Percentiles rank a stretch among this genome's conserved stretches.
phyloP scores from a whole-genome alignment of 2,113 vertebrate genomes.

The Mormyrus lacerda region DNA sequence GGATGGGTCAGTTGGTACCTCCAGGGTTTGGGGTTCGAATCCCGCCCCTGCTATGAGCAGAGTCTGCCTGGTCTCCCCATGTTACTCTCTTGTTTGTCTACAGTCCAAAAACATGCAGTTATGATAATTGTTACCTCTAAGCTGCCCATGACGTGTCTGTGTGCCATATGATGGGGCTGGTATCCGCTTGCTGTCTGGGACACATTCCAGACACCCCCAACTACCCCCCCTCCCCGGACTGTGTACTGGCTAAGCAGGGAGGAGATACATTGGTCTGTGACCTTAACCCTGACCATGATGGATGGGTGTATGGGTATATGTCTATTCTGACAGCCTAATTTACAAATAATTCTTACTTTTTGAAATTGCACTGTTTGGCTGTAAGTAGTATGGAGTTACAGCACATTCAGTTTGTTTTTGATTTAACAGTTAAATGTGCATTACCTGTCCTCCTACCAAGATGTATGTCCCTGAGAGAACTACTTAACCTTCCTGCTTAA shows the following conservation, averaged over 20 bases:
- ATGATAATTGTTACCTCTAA: not conserved
- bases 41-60: not conserved
- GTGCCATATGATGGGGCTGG: not conserved
- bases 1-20: not conserved
- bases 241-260: not conserved
- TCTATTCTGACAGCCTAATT: not conserved
- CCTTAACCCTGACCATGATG: not conserved
- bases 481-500: constrained; percentile 1
- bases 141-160: not conserved
- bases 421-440: not conserved
- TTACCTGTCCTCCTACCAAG: not conserved
- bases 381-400: not conserved
- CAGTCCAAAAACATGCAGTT: not conserved
- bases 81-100: too few species aligned
- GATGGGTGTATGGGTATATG: not conserved
- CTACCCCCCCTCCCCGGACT: not conserved
- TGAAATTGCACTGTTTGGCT: not conserved
- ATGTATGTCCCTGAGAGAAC: not conserved
- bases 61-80: not conserved
- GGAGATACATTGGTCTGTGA: not conserved
- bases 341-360: not conserved
- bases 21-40: not conserved
- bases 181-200: not conserved
- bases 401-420: constrained; percentile 4
- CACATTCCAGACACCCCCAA: not conserved